Evolutionary conservation across 2,888 invertebrate genomes (phyloP).

Genomic region (Epistrophella euchroma): DNA sequence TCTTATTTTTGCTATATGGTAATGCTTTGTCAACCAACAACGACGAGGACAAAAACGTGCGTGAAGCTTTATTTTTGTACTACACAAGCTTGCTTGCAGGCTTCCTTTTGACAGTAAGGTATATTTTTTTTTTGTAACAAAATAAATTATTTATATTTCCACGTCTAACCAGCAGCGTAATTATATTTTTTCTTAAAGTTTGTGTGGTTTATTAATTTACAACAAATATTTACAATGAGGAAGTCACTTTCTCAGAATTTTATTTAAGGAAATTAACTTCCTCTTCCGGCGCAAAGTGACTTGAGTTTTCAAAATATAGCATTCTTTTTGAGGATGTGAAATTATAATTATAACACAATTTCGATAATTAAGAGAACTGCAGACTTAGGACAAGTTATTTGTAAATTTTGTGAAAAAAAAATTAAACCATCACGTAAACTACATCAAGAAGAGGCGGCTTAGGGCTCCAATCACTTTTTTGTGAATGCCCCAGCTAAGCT

Average conservation of each 20-base stretch:
- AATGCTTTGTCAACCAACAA: conserved; percentile 13
- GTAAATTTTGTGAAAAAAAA: too few relatives aligned
- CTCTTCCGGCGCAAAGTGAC: too few relatives aligned
- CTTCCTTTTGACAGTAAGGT: conserved; percentile 24
- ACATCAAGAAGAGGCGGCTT: too few relatives aligned
- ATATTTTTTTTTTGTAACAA: not conserved
- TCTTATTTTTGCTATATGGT: conserved; percentile 4
- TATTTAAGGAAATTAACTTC: too few relatives aligned
- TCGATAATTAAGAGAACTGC: too few relatives aligned
- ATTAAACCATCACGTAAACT: too few relatives aligned
- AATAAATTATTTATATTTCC: not conserved
- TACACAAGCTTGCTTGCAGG: not conserved
- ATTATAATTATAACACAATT: too few relatives aligned
- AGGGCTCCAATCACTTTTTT: too few relatives aligned
- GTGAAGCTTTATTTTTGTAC: conserved; percentile 8
- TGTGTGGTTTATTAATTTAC: not conserved
- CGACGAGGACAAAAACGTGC: conserved; percentile 31
- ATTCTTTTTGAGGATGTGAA: too few relatives aligned
- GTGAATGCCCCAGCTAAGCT: too few relatives aligned
- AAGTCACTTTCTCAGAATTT: not conserved
- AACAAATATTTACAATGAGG: not conserved
- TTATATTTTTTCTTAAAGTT: not conserved
- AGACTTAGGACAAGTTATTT: too few relatives aligned
- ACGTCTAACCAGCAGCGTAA: not conserved
- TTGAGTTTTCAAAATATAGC: too few relatives aligned